A percentile compares a stretch with the other conserved stretches of the same genome.
Evolutionary conservation across 1,140 invertebrate genomes (phyloP).

Genomic region (Euwallacea fornicatus): DNA sequence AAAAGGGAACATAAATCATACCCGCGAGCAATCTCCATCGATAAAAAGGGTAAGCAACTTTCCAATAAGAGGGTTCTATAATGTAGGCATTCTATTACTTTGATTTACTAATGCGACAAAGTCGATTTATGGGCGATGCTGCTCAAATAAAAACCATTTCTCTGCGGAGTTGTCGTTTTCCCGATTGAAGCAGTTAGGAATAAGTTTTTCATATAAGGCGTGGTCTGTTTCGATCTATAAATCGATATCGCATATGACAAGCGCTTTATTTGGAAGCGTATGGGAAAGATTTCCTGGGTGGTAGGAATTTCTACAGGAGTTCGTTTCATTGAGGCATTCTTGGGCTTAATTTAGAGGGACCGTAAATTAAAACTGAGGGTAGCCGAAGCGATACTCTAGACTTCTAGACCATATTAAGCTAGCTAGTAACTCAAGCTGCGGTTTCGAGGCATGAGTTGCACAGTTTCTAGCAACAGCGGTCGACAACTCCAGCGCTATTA

Average conservation of each 20-base stretch:
- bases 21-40: slow-evolving; percentile 23
- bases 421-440: slow-evolving; percentile 48
- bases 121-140: slow-evolving; percentile 24
- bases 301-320: too few relatives aligned
- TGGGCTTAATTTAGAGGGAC: slow-evolving; percentile 9
- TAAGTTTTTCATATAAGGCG: slow-evolving; percentile 22
- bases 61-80: slow-evolving; percentile 35
- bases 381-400: slow-evolving; percentile 13
- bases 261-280: too few relatives aligned
- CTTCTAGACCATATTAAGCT: slow-evolving; percentile 46
- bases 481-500: slow-evolving; percentile 27
- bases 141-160: slow-evolving; percentile 31
- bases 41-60: slow-evolving; percentile 33
- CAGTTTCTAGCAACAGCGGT: slow-evolving; percentile 37
- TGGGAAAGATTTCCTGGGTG: too few relatives aligned
- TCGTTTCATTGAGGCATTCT: not conserved
- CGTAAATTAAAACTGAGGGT: slow-evolving; percentile 13
- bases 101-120: slow-evolving; percentile 33
- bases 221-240: slow-evolving; percentile 15
- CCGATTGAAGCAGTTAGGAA: slow-evolving; percentile 18
- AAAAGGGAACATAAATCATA: slow-evolving; percentile 18
- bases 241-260: slow-evolving; percentile 7
- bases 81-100: slow-evolving; percentile 36
- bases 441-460: slow-evolving; percentile 46
- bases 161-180: slow-evolving; percentile 27